A percentile compares a stretch with the other conserved stretches of the same genome.
phyloP scores from a whole-genome alignment of 2,797 vertebrate genomes.

The Premnoplex brunnescens region DNA sequence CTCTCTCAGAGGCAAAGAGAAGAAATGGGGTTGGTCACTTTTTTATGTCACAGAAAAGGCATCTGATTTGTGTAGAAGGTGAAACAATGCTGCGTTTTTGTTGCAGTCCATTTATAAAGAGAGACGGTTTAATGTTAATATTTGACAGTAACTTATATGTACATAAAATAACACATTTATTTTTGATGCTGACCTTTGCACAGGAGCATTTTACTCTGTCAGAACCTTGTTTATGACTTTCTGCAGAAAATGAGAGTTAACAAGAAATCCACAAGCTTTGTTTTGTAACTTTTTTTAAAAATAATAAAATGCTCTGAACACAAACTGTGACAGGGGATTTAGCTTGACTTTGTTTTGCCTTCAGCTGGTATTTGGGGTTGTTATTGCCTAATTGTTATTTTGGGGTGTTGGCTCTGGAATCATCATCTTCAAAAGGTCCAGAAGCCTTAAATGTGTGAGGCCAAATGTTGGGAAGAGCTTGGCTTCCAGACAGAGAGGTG shows the following conservation, averaged over 20 bases:
- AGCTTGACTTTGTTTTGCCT: background rate
- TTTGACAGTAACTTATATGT: slow-evolving; percentile 54
- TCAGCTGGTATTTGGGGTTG: background rate
- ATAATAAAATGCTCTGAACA: slow-evolving; percentile 19
- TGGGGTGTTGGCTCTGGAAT: background rate
- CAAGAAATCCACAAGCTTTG: background rate
- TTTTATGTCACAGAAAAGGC: background rate
- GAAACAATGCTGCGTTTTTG: background rate
- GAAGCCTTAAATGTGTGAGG: background rate
- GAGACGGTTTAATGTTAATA: background rate
- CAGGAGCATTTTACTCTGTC: background rate
- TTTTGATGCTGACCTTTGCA: background rate
- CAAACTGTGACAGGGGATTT: background rate
- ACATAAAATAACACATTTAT: background rate
- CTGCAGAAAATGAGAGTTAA: background rate
- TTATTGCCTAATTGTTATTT: background rate
- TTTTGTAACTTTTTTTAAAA: slow-evolving; percentile 1
- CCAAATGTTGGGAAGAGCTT: background rate
- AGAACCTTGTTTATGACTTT: background rate
- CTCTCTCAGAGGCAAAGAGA: background rate
- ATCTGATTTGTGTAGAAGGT: background rate
- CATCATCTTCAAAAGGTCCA: background rate
- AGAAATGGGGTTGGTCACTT: background rate
- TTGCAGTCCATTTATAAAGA: background rate
- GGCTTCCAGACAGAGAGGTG: background rate